phyloP scores from a whole-genome alignment of 2,113 vertebrate genomes.

The Oxyruncus cristatus region DNA sequence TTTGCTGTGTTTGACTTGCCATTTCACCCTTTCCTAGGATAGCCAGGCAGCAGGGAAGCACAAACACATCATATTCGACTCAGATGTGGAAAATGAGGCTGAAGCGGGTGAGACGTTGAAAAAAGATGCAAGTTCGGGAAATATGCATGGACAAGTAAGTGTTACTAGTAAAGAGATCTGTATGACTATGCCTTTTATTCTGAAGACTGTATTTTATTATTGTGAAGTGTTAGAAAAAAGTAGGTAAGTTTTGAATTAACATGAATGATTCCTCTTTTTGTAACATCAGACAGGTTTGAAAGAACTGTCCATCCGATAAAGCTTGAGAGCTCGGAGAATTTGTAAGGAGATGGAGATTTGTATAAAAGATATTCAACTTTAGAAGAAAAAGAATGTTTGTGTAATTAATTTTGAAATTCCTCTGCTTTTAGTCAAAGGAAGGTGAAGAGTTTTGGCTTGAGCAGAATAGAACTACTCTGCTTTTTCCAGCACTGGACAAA shows the following conservation, averaged over 20 bases:
- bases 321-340: not conserved
- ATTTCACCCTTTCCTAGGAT: slow-evolving; percentile 73
- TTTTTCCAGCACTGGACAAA: not conserved
- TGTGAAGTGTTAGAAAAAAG: not conserved
- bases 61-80: slow-evolving; percentile 87
- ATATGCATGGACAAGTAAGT: slow-evolving; percentile 49
- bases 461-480: not conserved
- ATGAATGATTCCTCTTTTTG: not conserved
- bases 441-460: not conserved
- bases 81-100: slow-evolving; percentile 75
- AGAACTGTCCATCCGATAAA: not conserved
- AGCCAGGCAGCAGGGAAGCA: slow-evolving; percentile 60
- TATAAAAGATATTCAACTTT: not conserved
- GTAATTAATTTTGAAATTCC: not conserved
- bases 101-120: not conserved
- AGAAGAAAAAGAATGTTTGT: not conserved
- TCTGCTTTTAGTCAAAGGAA: not conserved
- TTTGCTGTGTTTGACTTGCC: not conserved
- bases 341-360: not conserved
- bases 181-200: not conserved
- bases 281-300: not conserved
- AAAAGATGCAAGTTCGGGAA: not conserved
- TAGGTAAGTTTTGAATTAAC: not conserved
- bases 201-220: not conserved
- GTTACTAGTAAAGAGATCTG: not conserved